Evolutionary conservation across 2,113 vertebrate species (phyloP), one percentile per base, ranked within the genome.

Genomic region (Choloepus hoffmanni): DNA sequence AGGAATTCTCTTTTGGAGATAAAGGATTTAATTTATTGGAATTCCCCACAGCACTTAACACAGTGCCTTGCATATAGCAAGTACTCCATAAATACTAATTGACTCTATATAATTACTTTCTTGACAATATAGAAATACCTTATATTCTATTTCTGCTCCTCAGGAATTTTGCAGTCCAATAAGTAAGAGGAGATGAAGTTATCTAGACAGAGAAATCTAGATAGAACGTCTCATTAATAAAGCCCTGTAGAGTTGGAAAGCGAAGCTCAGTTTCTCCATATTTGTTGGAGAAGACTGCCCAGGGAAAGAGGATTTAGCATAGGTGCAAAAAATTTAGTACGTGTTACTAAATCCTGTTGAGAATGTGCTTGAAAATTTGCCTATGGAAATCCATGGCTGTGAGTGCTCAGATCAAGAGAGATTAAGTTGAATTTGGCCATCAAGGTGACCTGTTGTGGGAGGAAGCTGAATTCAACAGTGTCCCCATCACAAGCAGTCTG

Each of bases 361-460:
- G 84, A 88, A 83, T 73, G 7, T 88, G 26, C 58, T 85, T 58
- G 14, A 87, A 86, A 53, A 67, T 40, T 89, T 13, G 28, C 45
- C 40, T 74, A n/a, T 73, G 48, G 15, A 94, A 48, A 30, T 21
- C 70, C 67, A 5, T 18, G 23, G 11, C 50, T 78, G n/a, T 28
- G 5, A 28, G 14, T 48, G 2, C 11, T 62, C 14, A 76, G 58
- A n/a, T 89, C 16, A 81, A 45, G 16, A 45, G 24, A 68, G 50
- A n/a, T 92, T 85, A 45, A 83, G 50, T 81, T 55, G 90, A 90
- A 84, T 97, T 50, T 91, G 55, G 84, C 92, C 85, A 48, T 79
- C 77, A 79, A 15, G 11, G 21, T 82, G 85, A 88, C 19, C 14
- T 28, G 60, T 13, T 58, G 3, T 28, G 26, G 78, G 36, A 50